A percentile compares a stretch with the other conserved stretches of the same genome.
These are phyloP conservation scores for Leptinotarsa haldemani DNA, from an alignment of 2,888 invertebrate genomes.

Conservation along the genomic window DNA sequence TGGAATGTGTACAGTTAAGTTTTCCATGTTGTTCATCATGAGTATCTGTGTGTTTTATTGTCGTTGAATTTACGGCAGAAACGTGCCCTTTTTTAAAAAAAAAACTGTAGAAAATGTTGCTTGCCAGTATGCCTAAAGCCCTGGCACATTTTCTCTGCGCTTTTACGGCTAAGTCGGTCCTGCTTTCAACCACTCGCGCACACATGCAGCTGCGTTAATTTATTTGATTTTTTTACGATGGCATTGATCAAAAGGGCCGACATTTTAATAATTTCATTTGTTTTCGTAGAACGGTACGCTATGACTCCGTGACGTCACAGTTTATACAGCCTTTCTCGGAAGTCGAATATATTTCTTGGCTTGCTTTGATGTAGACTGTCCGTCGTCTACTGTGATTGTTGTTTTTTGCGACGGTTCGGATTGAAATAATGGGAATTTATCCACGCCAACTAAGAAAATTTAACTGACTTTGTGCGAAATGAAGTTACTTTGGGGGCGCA, in stretches of 20 bases:
- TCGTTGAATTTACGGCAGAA: too few species aligned
- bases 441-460: neutral
- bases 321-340: constrained; percentile 25
- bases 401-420: constrained; percentile 3
- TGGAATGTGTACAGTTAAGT: too few species aligned
- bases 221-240: constrained; percentile 58
- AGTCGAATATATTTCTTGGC: constrained; percentile 24
- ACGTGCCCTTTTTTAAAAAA: too few species aligned
- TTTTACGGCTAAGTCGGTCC: neutral
- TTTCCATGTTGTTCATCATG: too few species aligned
- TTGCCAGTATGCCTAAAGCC: too few species aligned
- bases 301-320: constrained; percentile 23
- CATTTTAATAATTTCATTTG: constrained; percentile 57
- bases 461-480: neutral
- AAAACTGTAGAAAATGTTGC: too few species aligned
- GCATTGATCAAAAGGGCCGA: constrained; percentile 56
- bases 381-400: constrained; percentile 3
- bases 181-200: neutral
- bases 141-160: neutral
- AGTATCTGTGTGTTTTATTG: too few species aligned
- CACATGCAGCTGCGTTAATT: constrained; percentile 54
- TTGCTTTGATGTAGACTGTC: constrained; percentile 18
- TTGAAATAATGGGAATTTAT: constrained; percentile 12
- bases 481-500: neutral
- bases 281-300: constrained; percentile 52